phyloP scores from a whole-genome alignment of 2,888 invertebrate species.

The Drosophila quasianomalipes region DNA sequence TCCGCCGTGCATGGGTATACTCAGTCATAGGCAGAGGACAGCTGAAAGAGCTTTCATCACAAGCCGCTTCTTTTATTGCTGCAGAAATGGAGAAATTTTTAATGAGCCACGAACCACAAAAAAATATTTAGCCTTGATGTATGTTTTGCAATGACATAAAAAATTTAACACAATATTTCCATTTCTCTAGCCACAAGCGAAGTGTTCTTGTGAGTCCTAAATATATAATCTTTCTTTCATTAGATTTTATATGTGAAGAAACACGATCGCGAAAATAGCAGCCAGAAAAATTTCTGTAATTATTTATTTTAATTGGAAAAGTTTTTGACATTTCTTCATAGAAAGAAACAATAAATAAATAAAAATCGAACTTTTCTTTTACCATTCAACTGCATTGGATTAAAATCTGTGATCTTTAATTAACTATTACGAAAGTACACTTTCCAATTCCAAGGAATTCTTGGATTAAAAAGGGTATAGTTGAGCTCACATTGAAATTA shows the following conservation, averaged over 20 bases:
- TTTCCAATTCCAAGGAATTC: background rate
- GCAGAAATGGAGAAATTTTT: background rate
- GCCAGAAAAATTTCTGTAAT: background rate
- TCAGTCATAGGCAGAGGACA: background rate
- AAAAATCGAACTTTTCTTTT: fast-evolving
- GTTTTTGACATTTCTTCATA: background rate
- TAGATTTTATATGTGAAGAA: background rate
- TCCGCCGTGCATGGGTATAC: background rate
- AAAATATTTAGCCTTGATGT: background rate
- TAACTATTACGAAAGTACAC: background rate
- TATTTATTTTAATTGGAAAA: background rate
- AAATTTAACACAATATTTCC: background rate
- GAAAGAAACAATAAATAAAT: background rate
- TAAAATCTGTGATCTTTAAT: background rate
- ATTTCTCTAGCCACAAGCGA: background rate
- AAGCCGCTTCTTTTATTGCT: background rate
- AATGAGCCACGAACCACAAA: background rate
- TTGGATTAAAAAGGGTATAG: background rate
- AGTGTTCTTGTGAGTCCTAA: background rate
- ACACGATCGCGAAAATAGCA: background rate
- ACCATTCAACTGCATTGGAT: background rate
- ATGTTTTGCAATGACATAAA: background rate
- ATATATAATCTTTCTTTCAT: background rate
- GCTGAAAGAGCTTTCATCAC: background rate
- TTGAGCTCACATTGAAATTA: background rate